Evolutionary conservation across 2,888 invertebrate genomes (phyloP).

Genomic region (Ommatoiulus sabulosus): DNA sequence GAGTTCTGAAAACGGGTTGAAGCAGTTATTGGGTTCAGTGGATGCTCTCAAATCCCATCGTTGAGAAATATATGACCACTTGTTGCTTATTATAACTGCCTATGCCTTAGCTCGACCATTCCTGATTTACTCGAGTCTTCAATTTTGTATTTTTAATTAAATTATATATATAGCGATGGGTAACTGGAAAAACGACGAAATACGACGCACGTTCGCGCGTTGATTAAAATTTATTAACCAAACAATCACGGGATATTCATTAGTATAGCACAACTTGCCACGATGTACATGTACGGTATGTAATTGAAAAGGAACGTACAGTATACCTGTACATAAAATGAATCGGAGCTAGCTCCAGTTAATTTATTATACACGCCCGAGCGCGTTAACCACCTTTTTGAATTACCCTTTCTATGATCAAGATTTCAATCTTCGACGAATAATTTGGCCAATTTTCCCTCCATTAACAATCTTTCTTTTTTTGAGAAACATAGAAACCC

Average conservation of each 20-base stretch:
- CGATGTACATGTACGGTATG: no score
- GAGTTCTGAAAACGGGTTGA: neutral
- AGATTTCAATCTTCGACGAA: conserved; percentile 26
- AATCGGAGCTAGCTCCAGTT: neutral
- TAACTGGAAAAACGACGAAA: neutral
- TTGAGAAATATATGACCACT: neutral
- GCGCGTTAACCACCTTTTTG: neutral
- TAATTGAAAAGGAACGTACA: neutral
- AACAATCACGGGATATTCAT: neutral
- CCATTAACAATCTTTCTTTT: conserved; percentile 42
- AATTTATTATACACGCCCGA: neutral
- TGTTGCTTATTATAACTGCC: neutral
- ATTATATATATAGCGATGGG: neutral
- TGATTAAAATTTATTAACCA: neutral
- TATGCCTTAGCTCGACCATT: neutral
- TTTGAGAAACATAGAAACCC: conserved; percentile 30
- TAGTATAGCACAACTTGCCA: neutral
- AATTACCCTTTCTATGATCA: conserved; percentile 9
- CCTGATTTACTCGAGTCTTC: neutral
- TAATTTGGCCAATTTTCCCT: conserved; percentile 29
- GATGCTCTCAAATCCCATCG: neutral
- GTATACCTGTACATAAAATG: neutral
- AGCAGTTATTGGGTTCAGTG: neutral
- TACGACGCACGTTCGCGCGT: neutral
- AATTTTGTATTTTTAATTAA: neutral